These are phyloP conservation scores for Oryzias sinensis DNA, from an alignment of 2,797 vertebrate genomes.

Conservation along the genomic window DNA sequence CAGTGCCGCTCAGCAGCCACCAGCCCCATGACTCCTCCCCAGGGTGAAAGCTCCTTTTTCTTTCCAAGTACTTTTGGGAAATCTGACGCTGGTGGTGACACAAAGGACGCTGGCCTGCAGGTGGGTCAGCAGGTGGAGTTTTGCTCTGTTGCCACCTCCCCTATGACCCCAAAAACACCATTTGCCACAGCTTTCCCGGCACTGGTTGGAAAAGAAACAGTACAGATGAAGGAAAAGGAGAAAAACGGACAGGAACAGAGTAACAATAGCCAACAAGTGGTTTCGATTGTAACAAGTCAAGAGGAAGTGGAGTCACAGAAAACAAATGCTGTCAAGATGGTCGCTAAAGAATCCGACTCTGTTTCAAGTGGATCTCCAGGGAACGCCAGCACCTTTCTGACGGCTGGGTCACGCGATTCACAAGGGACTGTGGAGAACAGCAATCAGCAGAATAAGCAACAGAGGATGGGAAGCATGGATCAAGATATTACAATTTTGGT, in stretches of 20 bases:
- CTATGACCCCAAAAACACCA: slow-evolving; percentile 77
- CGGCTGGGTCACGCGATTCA: slow-evolving; percentile 3
- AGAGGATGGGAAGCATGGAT: slow-evolving; percentile 69
- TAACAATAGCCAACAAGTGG: slow-evolving; percentile 7
- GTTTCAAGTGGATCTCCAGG: slow-evolving; percentile 14
- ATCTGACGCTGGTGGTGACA: slow-evolving; percentile 45
- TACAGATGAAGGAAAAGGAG: slow-evolving; percentile 10
- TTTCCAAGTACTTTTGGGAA: slow-evolving; percentile 71
- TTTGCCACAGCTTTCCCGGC: slow-evolving; percentile 52
- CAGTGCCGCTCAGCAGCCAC: slow-evolving; percentile 83
- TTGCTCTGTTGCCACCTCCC: slow-evolving; percentile 87
- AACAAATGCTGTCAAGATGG: slow-evolving; percentile 20
- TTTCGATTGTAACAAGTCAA: slow-evolving; percentile 12
- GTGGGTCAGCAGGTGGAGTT: slow-evolving; percentile 83
- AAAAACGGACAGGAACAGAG: slow-evolving; percentile 15
- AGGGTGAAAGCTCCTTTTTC: slow-evolving; percentile 73
- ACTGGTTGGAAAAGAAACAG: slow-evolving; percentile 29
- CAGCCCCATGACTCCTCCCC: slow-evolving; percentile 89
- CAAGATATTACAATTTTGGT: slow-evolving; percentile 81
- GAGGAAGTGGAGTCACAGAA: slow-evolving; percentile 14
- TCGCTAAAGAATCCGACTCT: slow-evolving; percentile 21
- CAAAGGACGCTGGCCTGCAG: slow-evolving; percentile 83
- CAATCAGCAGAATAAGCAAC: slow-evolving; percentile 55
- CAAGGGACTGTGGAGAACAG: slow-evolving; percentile 22
- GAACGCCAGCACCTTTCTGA: slow-evolving; percentile 14